Percentiles rank a stretch among this genome's conserved stretches.
phyloP scores from a whole-genome alignment of 2,113 vertebrate species.

The Perca schrenkii region DNA sequence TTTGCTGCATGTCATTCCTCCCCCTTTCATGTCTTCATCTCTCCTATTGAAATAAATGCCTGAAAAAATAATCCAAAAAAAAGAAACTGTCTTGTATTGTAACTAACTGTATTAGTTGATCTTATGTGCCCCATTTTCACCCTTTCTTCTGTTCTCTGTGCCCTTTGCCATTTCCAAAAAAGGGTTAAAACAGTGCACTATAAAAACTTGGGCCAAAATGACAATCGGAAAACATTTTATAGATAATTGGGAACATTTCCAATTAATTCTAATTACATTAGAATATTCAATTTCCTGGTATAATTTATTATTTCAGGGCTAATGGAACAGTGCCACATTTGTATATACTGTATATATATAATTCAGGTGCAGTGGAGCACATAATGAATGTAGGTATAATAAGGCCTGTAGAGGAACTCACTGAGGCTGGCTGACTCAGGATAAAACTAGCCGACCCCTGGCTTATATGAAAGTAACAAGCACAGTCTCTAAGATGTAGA shows the following conservation, averaged over 20 bases:
- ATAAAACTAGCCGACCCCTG: slow-evolving; percentile 1
- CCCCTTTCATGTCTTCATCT: too few species aligned
- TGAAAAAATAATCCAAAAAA: too few species aligned
- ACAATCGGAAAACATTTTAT: background rate
- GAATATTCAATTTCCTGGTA: slow-evolving; percentile 15
- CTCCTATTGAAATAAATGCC: too few species aligned
- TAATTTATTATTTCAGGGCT: background rate
- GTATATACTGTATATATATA: slow-evolving; percentile 3
- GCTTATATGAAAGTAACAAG: slow-evolving; percentile 11
- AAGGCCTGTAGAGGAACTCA: slow-evolving; percentile 16
- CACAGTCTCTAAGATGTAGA: slow-evolving; percentile 7
- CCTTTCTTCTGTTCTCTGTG: background rate
- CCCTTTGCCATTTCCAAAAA: background rate
- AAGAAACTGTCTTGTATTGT: too few species aligned
- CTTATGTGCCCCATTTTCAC: background rate
- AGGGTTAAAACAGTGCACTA: background rate
- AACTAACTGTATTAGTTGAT: background rate
- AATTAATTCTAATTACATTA: slow-evolving; percentile 21
- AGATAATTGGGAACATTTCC: background rate
- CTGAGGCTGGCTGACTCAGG: background rate
- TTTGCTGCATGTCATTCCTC: too few species aligned
- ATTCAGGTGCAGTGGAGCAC: background rate
- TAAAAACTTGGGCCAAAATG: background rate
- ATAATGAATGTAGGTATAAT: slow-evolving; percentile 26
- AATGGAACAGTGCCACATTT: background rate